Base-by-base conservation (phyloP, 2,113 vertebrate species). In the Nesogale talazaci region DNA sequence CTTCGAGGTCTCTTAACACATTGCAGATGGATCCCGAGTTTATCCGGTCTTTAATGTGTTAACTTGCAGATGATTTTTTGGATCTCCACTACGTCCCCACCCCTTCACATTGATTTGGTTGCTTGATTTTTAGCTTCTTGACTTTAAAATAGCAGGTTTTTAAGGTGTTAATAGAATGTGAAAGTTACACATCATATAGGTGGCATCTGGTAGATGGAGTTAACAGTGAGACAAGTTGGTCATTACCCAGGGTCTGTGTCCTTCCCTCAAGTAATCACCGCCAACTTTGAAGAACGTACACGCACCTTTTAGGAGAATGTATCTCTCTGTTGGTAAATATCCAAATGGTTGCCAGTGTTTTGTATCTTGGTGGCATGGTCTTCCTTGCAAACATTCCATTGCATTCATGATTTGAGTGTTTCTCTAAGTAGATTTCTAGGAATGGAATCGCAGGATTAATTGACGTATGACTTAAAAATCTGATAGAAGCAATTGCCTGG, bases 351-450 rank as follows among this genome's bases (percentile, higher is more conserved):
- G 38, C 38, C 74, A 76, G 25, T 27, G 16, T 42, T 38, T 29
- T 46, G 22, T 42, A 42, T 29, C 25, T 29, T 0, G 23, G 12
- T 10, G 80, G 52, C 1, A 82, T 6, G 77, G 57, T 88, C 7
- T 72, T 67, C 0, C 2, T 9, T 69, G 61, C 17, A 10, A 23
- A 40, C 16, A 0, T 36, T 75, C 56, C 14, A 12, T 52, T 52
- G 46, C 89, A 85, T 65, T 52, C 38, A 88, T 2, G 19, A 56
- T 11, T 57, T 75, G 36, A 6, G 11, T 1, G 46, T 95, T 89
- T 81, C 52, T 77, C 8, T 82, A 56, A 29, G 69, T 70, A 38
- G 31, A 79, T 82, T 85, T 90, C 65, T 86, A 85, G 34, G 78
- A 82, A 59, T 81, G 22, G 16, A 83, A 79, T 14, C 52, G 31